These are phyloP conservation scores for Apeira syringaria DNA, from an alignment of 2,888 invertebrate genomes.

Conservation along the genomic window DNA sequence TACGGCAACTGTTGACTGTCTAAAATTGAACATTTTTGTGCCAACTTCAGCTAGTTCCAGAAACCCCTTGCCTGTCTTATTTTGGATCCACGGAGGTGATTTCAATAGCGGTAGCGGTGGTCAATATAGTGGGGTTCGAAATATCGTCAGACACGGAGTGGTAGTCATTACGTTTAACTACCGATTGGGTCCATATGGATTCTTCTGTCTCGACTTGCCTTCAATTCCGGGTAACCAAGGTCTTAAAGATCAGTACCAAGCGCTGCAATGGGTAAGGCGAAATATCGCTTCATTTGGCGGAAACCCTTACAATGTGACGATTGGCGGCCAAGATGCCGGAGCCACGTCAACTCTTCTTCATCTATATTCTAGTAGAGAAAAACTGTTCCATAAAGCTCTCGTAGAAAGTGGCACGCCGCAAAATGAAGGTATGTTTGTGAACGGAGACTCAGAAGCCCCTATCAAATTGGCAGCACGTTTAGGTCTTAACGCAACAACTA, in stretches of 20 bases:
- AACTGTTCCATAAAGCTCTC: constrained; percentile 67
- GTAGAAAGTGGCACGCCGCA: constrained; percentile 70
- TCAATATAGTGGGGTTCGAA: constrained; percentile 48
- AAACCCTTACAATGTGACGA: constrained; percentile 68
- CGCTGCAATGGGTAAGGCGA: constrained; percentile 63
- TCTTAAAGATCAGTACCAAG: constrained; percentile 67
- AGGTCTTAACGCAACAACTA: constrained; percentile 57
- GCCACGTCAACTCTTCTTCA: constrained; percentile 64
- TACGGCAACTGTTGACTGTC: constrained; percentile 78
- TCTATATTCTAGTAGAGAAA: constrained; percentile 62
- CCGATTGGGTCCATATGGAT: constrained; percentile 72
- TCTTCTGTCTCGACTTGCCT: constrained; percentile 68
- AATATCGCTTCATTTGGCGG: constrained; percentile 73
- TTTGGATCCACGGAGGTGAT: constrained; percentile 72
- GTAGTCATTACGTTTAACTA: constrained; percentile 71
- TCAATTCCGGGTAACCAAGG: constrained; percentile 70
- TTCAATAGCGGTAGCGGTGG: constrained; percentile 57
- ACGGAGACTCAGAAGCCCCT: constrained; percentile 56
- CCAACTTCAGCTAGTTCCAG: constrained; percentile 57
- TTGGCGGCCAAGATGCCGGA: constrained; percentile 70
- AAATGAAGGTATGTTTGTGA: constrained; percentile 60
- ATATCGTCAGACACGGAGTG: constrained; percentile 61
- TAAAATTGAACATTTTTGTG: constrained; percentile 85
- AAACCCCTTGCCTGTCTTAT: constrained; percentile 66
- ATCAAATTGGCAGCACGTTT: constrained; percentile 59